Percentiles rank a stretch among this genome's conserved stretches.
phyloP scores from a whole-genome alignment of 2,888 invertebrate species.

The Hipparchia semele region DNA sequence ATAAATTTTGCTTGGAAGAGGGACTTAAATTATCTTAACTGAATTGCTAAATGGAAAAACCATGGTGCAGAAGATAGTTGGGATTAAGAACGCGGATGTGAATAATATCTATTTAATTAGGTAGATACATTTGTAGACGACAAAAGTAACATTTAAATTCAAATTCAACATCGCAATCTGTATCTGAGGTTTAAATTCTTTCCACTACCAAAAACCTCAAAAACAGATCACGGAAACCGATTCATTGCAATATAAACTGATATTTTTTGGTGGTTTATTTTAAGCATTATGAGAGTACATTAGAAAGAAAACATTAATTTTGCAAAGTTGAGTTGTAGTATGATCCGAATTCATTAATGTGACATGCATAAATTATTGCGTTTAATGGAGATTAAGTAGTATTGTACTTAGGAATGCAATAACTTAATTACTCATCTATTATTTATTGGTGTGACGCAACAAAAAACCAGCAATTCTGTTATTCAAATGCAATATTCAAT shows the following conservation, averaged over 20 bases:
- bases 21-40: neutral
- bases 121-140: neutral
- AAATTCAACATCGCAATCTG: neutral
- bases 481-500: no score
- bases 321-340: neutral
- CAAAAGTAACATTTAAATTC: neutral
- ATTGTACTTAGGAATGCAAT: slow-evolving; percentile 41
- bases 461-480: slow-evolving; percentile 3
- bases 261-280: neutral
- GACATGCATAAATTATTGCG: slow-evolving; percentile 39
- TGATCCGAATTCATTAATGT: slow-evolving; percentile 39
- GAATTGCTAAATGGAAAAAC: neutral
- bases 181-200: neutral
- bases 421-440: slow-evolving; percentile 41
- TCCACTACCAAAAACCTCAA: neutral
- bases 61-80: neutral
- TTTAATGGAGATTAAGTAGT: slow-evolving; percentile 40
- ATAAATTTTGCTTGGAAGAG: neutral
- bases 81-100: neutral
- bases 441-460: slow-evolving; percentile 8
- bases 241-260: neutral
- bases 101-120: neutral
- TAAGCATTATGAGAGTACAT: neutral
- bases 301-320: neutral
- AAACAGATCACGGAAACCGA: slow-evolving; percentile 5